Evolutionary conservation across 2,797 vertebrate species (phyloP), one percentile per base, ranked within the genome.

Genomic region (Propithecus perrieri): DNA sequence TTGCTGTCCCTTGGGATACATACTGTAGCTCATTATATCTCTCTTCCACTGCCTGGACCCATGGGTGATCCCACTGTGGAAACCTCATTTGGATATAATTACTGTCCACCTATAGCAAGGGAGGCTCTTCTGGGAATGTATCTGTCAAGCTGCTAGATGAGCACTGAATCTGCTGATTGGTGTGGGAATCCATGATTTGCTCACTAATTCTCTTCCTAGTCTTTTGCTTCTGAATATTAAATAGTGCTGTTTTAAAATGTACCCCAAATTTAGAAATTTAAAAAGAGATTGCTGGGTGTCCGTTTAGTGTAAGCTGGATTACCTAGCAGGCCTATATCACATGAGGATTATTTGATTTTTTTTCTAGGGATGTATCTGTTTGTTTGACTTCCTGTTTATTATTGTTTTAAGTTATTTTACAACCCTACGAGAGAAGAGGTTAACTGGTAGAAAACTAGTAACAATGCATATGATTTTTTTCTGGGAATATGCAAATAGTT

Each of bases 331-430:
- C 22, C 30, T 30, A 22, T 30, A 85, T 10, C 3, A 59, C 38
- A 24, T 38, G n/a, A 22, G 80, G 59, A 46, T 67, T 55, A 18
- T 53, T 69, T 53, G 69, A 78, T 22, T 81, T 53, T 72, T 57
- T 5, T 55, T 57, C 55, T 28, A 65, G 67, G 35, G 57, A 43
- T 17, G 12, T 61, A 35, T 53, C 81, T 15, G 30, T 53, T 88
- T 72, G 76, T 81, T 63, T 88, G 92, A 65, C 30, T 57, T 55
- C 15, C 30, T 81, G 20, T 46, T 74, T 50, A 74, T 33, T 74
- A 65, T 13, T 15, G 50, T n/a, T 80, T 80, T 33, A 71, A 72
- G 55, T n/a, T 75, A 65, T 59, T 85, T 78, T 46, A 90, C 41
- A n/a, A 30, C 5, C 55, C 53, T 63, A 28, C 30, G 24, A 65